Base-by-base conservation (phyloP, 2,888 invertebrate species). In the Gymnocheta viridis region DNA sequence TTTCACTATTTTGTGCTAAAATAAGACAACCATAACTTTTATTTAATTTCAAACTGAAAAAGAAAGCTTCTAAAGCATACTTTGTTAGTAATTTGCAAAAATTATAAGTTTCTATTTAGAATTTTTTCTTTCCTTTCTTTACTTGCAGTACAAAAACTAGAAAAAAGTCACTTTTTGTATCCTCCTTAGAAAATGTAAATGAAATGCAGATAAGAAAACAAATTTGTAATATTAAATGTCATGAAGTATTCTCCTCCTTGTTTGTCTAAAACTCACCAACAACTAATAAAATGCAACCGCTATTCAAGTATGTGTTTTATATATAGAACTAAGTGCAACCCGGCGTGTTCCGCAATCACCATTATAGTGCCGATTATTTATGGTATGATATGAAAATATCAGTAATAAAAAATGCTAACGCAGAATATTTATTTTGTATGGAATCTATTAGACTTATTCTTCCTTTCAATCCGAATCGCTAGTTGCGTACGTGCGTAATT, bases 171-270 rank as follows among this genome's bases (percentile, higher is more conserved):
- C 2, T 51, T 3, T 44, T 44, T 56, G 41, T 54, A 51, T 60
- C 29, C 72, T 80, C 58, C 7, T 35, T 10, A 67, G 24, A 67
- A 81, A 81, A 81, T 74, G 67, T 47, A 81, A 81, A 81, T 81
- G 81, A 69, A 81, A 69, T 74, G 60, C 67, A 81, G 81, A 81
- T 81, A 81, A 81, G 80, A 74, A 81, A 81, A 81, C 67, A 74
- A 73, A 81, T 81, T 81, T 74, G 60, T 74, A 81, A 81, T 74
- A 81, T 74, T 81, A 81, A 74, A 81, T 74, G 60, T 81, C 73
- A 81, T 81, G 62, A 74, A 51, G 60, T 74, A 67, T 62, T 6
- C 27, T 62, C 24, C 58, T 73, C 24, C 47, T 29, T 56, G 44
- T 64, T 47, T 79, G 22, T 72, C n/a, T 64, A 24, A 44, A 64